Evolutionary conservation across 1,140 invertebrate species (phyloP).

Genomic region (Heliconius congener): DNA sequence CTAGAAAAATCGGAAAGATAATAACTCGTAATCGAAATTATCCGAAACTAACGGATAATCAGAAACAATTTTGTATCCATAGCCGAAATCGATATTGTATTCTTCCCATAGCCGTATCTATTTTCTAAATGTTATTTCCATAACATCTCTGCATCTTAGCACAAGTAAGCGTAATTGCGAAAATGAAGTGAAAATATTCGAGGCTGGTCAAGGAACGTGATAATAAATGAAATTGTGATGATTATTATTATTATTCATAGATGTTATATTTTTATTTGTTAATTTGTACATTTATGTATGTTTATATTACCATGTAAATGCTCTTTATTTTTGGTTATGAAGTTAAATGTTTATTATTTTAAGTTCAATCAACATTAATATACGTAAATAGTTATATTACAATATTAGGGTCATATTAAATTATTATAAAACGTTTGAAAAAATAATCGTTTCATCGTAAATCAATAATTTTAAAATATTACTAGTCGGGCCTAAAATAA

Average conservation of each 20-base stretch:
- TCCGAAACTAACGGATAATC: no score
- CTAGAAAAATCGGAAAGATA: no score
- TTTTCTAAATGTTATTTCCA: no score
- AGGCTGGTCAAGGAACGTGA: constrained; percentile 36
- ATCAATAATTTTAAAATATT: not conserved
- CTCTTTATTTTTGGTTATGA: constrained; percentile 31
- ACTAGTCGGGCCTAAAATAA: not conserved
- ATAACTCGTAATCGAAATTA: no score
- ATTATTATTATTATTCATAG: constrained; percentile 17
- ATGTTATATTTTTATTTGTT: constrained; percentile 12
- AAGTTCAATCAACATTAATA: constrained; percentile 23
- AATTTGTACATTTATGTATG: constrained; percentile 18
- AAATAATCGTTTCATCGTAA: no score
- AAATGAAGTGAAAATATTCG: constrained; percentile 7
- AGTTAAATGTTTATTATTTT: constrained; percentile 30
- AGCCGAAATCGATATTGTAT: no score
- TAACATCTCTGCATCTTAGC: not conserved
- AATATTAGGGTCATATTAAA: no score
- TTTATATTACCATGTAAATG: constrained; percentile 24
- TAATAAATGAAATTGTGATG: constrained; percentile 32
- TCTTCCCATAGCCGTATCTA: no score
- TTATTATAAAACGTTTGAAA: no score
- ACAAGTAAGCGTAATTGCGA: not conserved
- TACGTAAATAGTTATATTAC: not conserved
- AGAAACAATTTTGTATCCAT: no score